These are phyloP conservation scores for Noctua pronuba DNA, from an alignment of 2,888 invertebrate genomes.

Conservation along the genomic window DNA sequence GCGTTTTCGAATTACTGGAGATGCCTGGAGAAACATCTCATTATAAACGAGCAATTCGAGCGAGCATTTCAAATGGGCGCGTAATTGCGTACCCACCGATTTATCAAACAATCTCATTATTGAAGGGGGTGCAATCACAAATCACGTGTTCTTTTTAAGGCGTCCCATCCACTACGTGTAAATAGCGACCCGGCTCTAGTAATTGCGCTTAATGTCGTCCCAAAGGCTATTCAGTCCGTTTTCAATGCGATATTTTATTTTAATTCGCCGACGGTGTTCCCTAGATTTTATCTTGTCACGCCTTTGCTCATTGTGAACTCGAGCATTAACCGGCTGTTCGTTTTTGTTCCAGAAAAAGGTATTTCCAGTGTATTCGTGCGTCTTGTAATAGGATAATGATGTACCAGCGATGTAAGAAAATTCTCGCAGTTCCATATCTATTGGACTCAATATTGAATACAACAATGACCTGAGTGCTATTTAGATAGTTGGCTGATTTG, in stretches of 20 bases:
- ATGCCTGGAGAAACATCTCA: constrained; percentile 81
- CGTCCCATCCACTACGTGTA: constrained; percentile 76
- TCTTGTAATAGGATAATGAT: constrained; percentile 80
- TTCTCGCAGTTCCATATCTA: constrained; percentile 55
- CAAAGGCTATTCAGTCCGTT: constrained; percentile 85
- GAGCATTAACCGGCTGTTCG: constrained; percentile 77
- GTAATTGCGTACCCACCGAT: constrained; percentile 81
- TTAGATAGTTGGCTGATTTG: constrained; percentile 46
- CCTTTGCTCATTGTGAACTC: constrained; percentile 83
- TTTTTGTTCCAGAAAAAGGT: constrained; percentile 81
- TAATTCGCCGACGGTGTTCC: constrained; percentile 83
- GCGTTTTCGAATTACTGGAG: constrained; percentile 77
- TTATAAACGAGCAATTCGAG: constrained; percentile 75
- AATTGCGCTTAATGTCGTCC: constrained; percentile 87
- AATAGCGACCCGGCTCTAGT: constrained; percentile 79
- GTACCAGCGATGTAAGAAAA: constrained; percentile 67
- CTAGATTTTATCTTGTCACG: constrained; percentile 89
- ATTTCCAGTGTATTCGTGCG: constrained; percentile 77
- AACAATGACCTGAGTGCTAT: constrained; percentile 43
- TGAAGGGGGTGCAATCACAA: constrained; percentile 74
- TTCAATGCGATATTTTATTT: constrained; percentile 87
- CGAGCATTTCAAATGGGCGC: constrained; percentile 79
- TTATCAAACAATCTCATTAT: constrained; percentile 82
- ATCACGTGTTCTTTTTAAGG: constrained; percentile 74
- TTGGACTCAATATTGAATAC: constrained; percentile 37